Evolutionary conservation across 2,888 invertebrate genomes (phyloP).

Genomic region (Eristalis arbustorum): DNA sequence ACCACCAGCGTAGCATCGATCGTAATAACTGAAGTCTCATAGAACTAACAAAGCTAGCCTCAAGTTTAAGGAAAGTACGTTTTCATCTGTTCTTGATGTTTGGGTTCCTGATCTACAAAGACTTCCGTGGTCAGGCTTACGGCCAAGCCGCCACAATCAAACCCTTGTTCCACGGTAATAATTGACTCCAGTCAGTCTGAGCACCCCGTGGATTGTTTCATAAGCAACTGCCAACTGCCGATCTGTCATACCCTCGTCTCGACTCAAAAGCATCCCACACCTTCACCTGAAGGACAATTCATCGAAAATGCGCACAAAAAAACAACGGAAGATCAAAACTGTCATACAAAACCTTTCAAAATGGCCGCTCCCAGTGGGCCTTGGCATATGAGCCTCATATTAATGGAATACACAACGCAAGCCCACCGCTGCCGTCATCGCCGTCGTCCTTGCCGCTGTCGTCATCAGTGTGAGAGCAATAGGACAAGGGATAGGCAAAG

Average conservation of each 20-base stretch:
- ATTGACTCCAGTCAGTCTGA: background rate
- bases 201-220: background rate
- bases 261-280: background rate
- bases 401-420: slow-evolving; percentile 36
- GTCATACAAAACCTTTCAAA: slow-evolving; percentile 57
- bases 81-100: too few relatives aligned
- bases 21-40: too few relatives aligned
- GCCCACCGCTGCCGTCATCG: slow-evolving; percentile 37
- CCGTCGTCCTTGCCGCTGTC: slow-evolving; percentile 6
- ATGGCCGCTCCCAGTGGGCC: slow-evolving; percentile 53
- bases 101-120: too few relatives aligned
- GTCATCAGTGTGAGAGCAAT: slow-evolving; percentile 43
- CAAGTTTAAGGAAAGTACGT: too few relatives aligned
- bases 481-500: slow-evolving; percentile 15
- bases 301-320: background rate
- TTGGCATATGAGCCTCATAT: slow-evolving; percentile 43
- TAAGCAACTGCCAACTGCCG: background rate
- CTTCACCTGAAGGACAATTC: background rate
- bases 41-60: too few relatives aligned
- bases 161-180: background rate
- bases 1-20: too few relatives aligned
- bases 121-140: too few relatives aligned
- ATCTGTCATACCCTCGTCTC: background rate
- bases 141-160: too few relatives aligned
- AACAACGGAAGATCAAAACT: slow-evolving; percentile 27